Evolutionary conservation across 2,797 vertebrate genomes (phyloP).

Genomic region (Sarcophilus harrisii): DNA sequence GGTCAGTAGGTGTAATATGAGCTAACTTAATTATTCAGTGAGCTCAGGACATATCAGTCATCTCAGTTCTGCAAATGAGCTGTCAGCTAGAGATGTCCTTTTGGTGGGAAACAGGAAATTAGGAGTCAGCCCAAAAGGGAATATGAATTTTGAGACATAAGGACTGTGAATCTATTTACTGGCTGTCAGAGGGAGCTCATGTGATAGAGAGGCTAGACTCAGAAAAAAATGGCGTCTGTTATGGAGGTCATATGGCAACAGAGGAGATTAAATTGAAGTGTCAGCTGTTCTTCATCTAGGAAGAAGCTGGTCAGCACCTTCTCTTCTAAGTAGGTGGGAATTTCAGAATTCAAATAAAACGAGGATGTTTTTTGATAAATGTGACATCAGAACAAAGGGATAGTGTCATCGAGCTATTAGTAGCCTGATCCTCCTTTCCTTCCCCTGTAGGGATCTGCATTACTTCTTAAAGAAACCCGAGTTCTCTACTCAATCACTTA

Average conservation of each 20-base stretch:
- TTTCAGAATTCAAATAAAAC: neutral
- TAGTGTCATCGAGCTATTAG: neutral
- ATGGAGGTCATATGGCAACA: neutral
- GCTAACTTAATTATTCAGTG: neutral
- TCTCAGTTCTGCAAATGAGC: neutral
- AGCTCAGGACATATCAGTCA: conserved; percentile 4
- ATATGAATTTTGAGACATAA: neutral
- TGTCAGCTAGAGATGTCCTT: neutral
- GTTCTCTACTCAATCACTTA: neutral
- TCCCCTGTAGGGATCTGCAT: neutral
- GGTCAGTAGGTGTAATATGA: neutral
- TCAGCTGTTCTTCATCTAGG: neutral
- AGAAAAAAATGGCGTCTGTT: neutral
- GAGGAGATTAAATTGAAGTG: neutral
- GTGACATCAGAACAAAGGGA: neutral
- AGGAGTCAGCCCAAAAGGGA: neutral
- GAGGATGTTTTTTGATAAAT: neutral
- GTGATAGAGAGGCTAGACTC: neutral
- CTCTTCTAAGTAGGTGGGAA: neutral
- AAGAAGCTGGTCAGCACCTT: neutral
- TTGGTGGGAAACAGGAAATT: neutral
- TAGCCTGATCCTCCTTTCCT: neutral
- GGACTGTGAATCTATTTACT: neutral
- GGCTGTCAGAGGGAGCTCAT: neutral
- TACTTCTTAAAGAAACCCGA: neutral